Evolutionary conservation across 2,113 vertebrate species (phyloP), one percentile per base, ranked within the genome.

Genomic region (Microtus montanus): DNA sequence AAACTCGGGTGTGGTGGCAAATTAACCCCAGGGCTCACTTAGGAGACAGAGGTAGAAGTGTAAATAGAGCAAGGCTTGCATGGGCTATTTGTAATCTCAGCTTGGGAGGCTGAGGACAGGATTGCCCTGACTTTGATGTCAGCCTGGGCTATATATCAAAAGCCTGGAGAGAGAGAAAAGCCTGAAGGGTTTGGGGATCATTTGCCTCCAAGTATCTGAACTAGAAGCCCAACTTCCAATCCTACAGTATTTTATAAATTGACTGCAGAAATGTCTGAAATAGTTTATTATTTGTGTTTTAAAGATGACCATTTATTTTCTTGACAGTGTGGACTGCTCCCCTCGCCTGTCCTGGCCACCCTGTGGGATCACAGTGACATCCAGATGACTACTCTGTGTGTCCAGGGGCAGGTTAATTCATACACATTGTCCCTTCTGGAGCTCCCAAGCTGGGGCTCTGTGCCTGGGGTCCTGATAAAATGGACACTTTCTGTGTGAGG

Each of bases 221-320:
- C 38, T 38, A 71, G 14, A 61, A 49, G 22, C 3, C 41, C 14
- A 12, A 13, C 52, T 26, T 19, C 66, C 24, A 47, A 71, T 38
- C 14, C 38, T 54, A 91, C 5, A 77, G 47, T 26, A 9, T 33
- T 68, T 91, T 86, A 71, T 74, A 77, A 84, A 78, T 33, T 61
- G 28, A 63, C 30, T 87, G 78, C 14, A 92, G 61, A 66, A 44
- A 14, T 84, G 49, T 78, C 78, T 79, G 71, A 95, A 93, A 92
- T 35, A 87, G 13, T 61, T 96, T 3, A 70, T 24, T 80, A 17
- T 52, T 26, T 88, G 54, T 79, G 0, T 90, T 95, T 96, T 96
- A 87, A 15, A 49, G 95, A 95, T 93, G 83, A 73, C 58, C 28
- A 82, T 92, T 91, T 61, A 92, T 92, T 96, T 96, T 85, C 71